Conservation (phyloP, 2,797 vertebrate genomes). For the Sebastiscus tertius region DNA sequence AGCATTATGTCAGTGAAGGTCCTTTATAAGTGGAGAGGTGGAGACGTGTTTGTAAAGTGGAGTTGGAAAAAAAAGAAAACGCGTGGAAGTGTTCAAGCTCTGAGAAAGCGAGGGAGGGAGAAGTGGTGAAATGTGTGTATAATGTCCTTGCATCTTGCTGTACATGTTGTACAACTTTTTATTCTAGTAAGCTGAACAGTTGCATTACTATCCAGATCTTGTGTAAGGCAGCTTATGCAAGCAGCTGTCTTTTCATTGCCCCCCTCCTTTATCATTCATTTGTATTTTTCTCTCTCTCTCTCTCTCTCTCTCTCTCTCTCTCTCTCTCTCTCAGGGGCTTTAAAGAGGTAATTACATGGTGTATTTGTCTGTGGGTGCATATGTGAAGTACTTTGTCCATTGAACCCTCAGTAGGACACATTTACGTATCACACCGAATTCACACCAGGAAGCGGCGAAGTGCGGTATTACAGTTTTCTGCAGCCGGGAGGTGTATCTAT, state of each 20-base stretch:
- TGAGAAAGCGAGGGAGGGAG: neutral
- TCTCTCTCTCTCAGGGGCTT: neutral
- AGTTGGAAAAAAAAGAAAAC: neutral
- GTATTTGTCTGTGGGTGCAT: constrained; percentile 5
- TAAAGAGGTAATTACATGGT: constrained; percentile 29
- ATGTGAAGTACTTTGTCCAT: neutral
- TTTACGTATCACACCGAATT: neutral
- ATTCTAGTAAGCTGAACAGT: constrained; percentile 47
- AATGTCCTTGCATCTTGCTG: constrained; percentile 34
- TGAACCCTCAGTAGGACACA: neutral
- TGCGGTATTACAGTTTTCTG: too few species aligned
- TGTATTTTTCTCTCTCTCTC: constrained; percentile 13
- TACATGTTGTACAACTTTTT: constrained; percentile 55
- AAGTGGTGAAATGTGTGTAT: neutral
- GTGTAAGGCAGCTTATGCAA: constrained; percentile 74
- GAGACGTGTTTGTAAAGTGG: neutral
- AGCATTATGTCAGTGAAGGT: too few species aligned
- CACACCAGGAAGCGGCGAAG: too few species aligned
- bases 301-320: neutral
- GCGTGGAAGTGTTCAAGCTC: neutral
- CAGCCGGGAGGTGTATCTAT: too few species aligned
- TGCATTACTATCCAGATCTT: constrained; percentile 73
- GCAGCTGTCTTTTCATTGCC: constrained; percentile 53
- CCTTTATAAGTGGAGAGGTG: neutral
- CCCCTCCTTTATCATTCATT: constrained; percentile 37